Conservation (phyloP, 2,797 vertebrate genomes). For the Clarias platycephalus region DNA sequence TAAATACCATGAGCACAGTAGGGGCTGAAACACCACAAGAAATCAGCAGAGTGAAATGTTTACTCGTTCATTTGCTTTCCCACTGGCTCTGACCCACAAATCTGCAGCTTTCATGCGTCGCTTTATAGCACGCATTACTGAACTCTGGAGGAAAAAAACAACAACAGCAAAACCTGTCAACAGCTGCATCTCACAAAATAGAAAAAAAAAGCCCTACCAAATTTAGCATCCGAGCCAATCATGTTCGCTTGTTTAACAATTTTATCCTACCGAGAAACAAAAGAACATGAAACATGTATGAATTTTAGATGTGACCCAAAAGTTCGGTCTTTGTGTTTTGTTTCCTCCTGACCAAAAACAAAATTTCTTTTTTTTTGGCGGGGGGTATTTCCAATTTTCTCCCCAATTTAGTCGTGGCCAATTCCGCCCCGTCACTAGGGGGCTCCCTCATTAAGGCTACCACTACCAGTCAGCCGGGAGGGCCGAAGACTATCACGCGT, state of each 20-base stretch:
- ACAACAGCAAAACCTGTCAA: background rate
- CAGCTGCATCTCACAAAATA: slow-evolving; percentile 12
- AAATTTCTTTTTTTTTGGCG: no score
- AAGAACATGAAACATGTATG: slow-evolving; percentile 49
- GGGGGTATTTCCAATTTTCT: no score
- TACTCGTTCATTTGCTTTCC: slow-evolving; percentile 47
- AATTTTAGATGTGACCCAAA: slow-evolving; percentile 50
- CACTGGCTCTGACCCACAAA: slow-evolving; percentile 51
- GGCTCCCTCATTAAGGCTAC: no score
- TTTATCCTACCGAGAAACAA: slow-evolving; percentile 28
- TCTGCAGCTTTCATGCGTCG: slow-evolving; percentile 38
- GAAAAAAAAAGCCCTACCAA: background rate
- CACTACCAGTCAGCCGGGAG: no score
- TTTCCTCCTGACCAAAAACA: slow-evolving; percentile 3
- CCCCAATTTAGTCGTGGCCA: no score
- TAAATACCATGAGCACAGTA: slow-evolving; percentile 34
- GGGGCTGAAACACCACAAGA: slow-evolving; percentile 5
- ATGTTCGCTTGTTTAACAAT: background rate
- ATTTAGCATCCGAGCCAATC: slow-evolving; percentile 16
- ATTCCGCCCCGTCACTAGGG: no score
- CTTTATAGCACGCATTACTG: slow-evolving; percentile 36
- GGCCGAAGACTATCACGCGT: no score
- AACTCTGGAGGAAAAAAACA: background rate
- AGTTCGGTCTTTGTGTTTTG: no score
- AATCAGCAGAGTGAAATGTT: slow-evolving; percentile 42